Evolutionary conservation across 2,113 vertebrate species (phyloP), one percentile per base, ranked within the genome.

Genomic region (Oxygymnocypris stewartii): DNA sequence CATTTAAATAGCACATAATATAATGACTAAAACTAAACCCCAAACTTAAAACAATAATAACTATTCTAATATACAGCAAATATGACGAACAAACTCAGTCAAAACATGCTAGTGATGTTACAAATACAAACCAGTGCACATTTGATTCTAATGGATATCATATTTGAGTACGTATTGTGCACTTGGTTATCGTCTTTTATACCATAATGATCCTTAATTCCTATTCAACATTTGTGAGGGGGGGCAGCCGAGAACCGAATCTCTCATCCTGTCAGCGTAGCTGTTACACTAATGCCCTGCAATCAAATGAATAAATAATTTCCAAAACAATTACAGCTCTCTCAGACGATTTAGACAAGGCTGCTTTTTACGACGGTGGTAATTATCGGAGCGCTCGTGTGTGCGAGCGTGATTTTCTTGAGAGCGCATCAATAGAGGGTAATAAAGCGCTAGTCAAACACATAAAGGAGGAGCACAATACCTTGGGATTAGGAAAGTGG

Each of bases 291-390:
- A 90, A 92, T 90, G 88, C 87, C 57, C 49, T 78, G 82, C 85
- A 89, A 90, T 90, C 85, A 82, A 87, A 84, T 47, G 85, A 85
- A 86, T 75, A 84, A 76, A 82, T 69, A 49, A 85, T 84, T 23
- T 71, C 84, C 73, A 87, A 90, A 92, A 91, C 89, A 92, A 92
- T 91, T 90, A 90, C 75, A 88, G 85, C 84, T 82, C 84, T 90
- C 86, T 89, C 85, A 89, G 88, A 91, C 85, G 90, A 84, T 84
- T 84, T 91, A 90, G 88, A 88, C 74, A 54, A 85, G 87, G 51
- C 71, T 77, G 90, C 90, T 89, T 82, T 86, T 84, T 91, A 79
- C 23, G 23, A 85, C 67, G 59, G 65, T 67, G 67, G 82, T 89
- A 91, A 92, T 92, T 92, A 93, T 88, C 81, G 85, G 67, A 57